These are phyloP conservation scores for Mus spicilegus DNA, from an alignment of 2,113 vertebrate genomes.

Conservation along the genomic window DNA sequence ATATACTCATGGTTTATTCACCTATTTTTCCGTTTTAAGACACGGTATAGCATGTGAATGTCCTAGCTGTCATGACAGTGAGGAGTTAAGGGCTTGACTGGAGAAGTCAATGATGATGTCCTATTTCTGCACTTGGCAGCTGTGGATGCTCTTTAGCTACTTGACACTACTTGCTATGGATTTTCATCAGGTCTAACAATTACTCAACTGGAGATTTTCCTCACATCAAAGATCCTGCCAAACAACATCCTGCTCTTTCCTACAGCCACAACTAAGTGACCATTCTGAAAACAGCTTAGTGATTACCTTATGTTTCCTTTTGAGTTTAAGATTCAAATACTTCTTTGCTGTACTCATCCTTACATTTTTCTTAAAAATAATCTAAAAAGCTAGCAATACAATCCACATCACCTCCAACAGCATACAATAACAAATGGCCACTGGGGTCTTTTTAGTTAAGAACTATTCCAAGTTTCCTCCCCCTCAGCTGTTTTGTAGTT, in stretches of 20 bases:
- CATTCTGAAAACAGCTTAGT: conserved; percentile 18
- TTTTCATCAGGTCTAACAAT: conserved; percentile 65
- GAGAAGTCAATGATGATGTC: neutral
- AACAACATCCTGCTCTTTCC: conserved; percentile 49
- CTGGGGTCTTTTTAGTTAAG: neutral
- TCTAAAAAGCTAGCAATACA: conserved; percentile 30
- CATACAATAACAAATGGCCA: conserved; percentile 36
- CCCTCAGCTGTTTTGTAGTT: neutral
- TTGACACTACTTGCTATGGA: conserved; percentile 46
- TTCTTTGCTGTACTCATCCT: conserved; percentile 44
- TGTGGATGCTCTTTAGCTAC: conserved; percentile 51
- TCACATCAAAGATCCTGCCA: conserved; percentile 23
- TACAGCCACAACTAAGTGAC: conserved; percentile 40
- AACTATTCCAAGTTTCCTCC: conserved; percentile 52
- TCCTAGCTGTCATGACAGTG: conserved; percentile 32
- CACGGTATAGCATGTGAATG: conserved; percentile 48
- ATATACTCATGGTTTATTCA: conserved; percentile 35
- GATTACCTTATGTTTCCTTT: neutral
- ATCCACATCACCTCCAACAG: conserved; percentile 24
- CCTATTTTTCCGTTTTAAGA: conserved; percentile 58
- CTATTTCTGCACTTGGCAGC: conserved; percentile 54
- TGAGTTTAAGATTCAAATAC: conserved; percentile 43
- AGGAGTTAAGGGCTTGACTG: conserved; percentile 34
- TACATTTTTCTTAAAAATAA: conserved; percentile 55
- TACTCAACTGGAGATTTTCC: conserved; percentile 54